Evolutionary conservation across 2,113 vertebrate genomes (phyloP), one percentile per base, ranked within the genome.

Genomic region (Mungos mungo): DNA sequence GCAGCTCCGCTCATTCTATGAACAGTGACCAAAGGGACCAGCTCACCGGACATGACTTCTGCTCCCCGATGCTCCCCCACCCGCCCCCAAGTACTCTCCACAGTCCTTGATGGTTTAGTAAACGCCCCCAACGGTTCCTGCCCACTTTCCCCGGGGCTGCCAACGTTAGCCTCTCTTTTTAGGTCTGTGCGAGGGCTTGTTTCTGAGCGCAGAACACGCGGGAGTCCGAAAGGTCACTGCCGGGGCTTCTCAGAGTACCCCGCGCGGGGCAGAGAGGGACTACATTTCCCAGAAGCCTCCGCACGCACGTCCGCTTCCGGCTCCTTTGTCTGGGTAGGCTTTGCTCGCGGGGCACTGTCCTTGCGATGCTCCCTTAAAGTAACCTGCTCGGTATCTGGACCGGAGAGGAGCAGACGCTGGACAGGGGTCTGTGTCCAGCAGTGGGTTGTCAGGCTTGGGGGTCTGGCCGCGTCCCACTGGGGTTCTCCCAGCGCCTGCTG

Each of bases 361-460:
- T 7, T 0, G 3, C 0, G 0, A 0, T 33, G 14, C 2, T 5
- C 0, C 2, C 0, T 0, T 31, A 2, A 19, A 1, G 31, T 12
- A 52, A 47, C 0, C 4, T 0, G 19, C 2, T 1, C 1, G 0
- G 6, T 14, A 38, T 86, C 0, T 41, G 13, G 9, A 41, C 18
- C 19, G 0, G 25, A 10, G 7, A 41, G 74, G 6, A 71, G 47
- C 33, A 27, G 45, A 69, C 50, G 3, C 35, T 47, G 72, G 23
- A 2, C 25, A 0, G 19, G n/a, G 7, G 10, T 68, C 69, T 45
- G 81, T 63, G 50, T 71, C 50, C 74, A n/a, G 50, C 16, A 60
- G 21, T 41, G 74, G 7, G 3, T 2, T 65, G 14, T 25, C 52
- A 82, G n/a, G 15, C 14, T n/a, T 88, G 29, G 54, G 27, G 7